Base-by-base conservation (phyloP, 2,888 invertebrate species). In the Loripinus fragilis region DNA sequence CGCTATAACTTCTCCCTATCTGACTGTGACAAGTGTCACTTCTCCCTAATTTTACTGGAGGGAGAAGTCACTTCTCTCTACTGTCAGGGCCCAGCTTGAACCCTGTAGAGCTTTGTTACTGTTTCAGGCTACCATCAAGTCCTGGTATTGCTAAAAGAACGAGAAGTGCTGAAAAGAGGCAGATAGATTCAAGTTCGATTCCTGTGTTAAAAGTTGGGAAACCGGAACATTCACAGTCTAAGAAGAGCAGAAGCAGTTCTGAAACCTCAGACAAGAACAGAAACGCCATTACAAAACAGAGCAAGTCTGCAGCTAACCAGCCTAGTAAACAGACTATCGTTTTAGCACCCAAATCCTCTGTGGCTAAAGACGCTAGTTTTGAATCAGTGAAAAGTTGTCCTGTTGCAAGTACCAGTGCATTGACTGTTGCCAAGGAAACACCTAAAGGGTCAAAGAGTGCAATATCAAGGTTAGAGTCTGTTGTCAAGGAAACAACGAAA, bases 81-180 rank as follows among this genome's bases (percentile, higher is more conserved):
- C n/a, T n/a, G n/a, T n/a, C n/a, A n/a, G n/a, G n/a, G n/a, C n/a
- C n/a, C n/a, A n/a, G n/a, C n/a, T n/a, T n/a, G n/a, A n/a, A n/a
- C n/a, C n/a, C n/a, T n/a, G n/a, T n/a, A n/a, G n/a, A n/a, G n/a
- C n/a, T n/a, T n/a, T n/a, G n/a, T n/a, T n/a, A n/a, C 17, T 45
- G 20, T 69, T 71, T 38, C 68, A 76, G 76, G 30, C 0, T 76
- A 10, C 17, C 67, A n/a, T 23, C 70, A 23, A 78, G 80, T 67
- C 76, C 80, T n/a, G 78, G 77, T 48, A 78, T 83, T 42, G 80
- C 76, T n/a, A 78, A 80, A 65, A 68, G 83, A 69, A 83, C 83
- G 15, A 64, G 83, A 33, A 83, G 83, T 68, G 60, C 60, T 12
- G 60, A 60, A n/a, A 60, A 33, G n/a, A 25, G 60, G 8, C 20